Evolutionary conservation across 2,113 vertebrate genomes (phyloP), one percentile per base, ranked within the genome.

Genomic region (Butorides virescens): DNA sequence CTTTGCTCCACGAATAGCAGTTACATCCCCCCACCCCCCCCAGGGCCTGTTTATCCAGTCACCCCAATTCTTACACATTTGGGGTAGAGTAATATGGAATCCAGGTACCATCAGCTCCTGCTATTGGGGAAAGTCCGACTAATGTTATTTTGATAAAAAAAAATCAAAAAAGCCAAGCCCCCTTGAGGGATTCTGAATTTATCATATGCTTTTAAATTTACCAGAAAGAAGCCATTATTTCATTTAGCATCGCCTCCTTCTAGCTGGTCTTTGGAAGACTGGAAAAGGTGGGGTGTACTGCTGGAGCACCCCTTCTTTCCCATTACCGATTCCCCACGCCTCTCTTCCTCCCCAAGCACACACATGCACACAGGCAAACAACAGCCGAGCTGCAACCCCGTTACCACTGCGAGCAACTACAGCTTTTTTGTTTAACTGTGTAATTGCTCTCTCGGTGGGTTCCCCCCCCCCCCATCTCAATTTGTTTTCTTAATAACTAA

Each of bases 401-500:
- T 59, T 86, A 92, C 49, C 81, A 96, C 93, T 92, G 90, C 6
- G 46, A 94, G 88, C 96, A 95, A 76, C 92, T 96, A 95, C 95
- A 97, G 96, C 94, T 97, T 98, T 98, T 97, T 96, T 76, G 74
- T 94, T 93, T 93, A 97, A 93, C 88, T 96, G 93, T 96, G 91
- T 97, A 96, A 95, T 95, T 97, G 95, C 94, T 95, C 78, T 97
- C 96, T 90, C 44, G 5, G 90, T 96, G 93, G 39, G 21, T 49
- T 49, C 21, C 21, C 21, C 12, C 22, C 49, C 22, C 49, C 46
- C 46, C 46, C 19, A 13, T 13, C 49, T 50, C 95, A 92, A 95
- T 97, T 98, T 97, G 86, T 97, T 98, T 97, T 95, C 87, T 92
- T 97, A 93, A 97, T 97, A 97, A 97, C 84, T 53, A 92, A 94